These are phyloP conservation scores for Pogonomyrmex californicus DNA, from an alignment of 1,140 invertebrate species.

Conservation along the genomic window DNA sequence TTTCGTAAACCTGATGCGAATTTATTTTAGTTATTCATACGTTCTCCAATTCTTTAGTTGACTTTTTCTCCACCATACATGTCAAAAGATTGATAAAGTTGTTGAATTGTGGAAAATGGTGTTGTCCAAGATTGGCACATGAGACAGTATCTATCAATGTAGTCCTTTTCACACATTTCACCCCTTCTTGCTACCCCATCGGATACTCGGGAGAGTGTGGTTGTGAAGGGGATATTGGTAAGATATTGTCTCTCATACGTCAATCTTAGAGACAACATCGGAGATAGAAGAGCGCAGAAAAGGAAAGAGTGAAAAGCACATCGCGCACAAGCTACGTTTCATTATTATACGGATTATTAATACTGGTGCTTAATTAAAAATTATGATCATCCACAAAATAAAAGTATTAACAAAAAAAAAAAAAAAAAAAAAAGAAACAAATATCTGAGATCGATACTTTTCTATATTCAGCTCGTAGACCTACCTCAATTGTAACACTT, in stretches of 20 bases:
- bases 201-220: not conserved
- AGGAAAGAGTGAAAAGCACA: not conserved
- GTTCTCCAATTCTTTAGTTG: not conserved
- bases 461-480: not conserved
- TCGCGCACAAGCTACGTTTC: not conserved
- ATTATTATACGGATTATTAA: not conserved
- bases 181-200: not conserved
- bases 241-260: constrained; percentile 12
- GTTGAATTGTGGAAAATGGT: not conserved
- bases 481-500: constrained; percentile 40
- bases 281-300: not conserved
- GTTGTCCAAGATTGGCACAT: not conserved
- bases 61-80: not conserved
- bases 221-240: not conserved
- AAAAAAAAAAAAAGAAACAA: not conserved
- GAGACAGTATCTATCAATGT: not conserved
- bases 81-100: not conserved
- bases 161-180: not conserved
- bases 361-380: not conserved
- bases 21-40: not conserved
- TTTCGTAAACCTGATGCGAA: not conserved
- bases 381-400: not conserved
- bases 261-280: constrained; percentile 3
- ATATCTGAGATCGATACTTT: not conserved
- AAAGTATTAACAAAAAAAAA: not conserved